Base-by-base conservation (phyloP, 2,888 invertebrate genomes). In the Tachina grossa region DNA sequence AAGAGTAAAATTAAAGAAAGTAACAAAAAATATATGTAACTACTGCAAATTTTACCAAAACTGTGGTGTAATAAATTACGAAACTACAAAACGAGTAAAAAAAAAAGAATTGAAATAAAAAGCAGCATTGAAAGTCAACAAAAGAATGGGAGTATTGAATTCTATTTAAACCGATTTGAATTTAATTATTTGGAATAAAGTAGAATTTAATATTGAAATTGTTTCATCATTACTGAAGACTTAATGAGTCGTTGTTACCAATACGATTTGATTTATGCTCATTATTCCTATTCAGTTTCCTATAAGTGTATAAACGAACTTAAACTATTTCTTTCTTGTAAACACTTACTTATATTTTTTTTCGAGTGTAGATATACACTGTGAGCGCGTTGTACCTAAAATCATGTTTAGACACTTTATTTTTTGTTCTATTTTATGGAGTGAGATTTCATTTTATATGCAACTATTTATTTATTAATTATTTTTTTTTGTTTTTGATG, bases 1-100 rank as follows among this genome's bases (percentile, higher is more conserved):
- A 77, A 79, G 80, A 74, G 41, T 51, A 49, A 59, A 81, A 45
- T 47, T 82, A 61, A 41, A 53, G 78, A 83, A 72, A 80, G 77
- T 45, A 68, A 55, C 49, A 72, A 75, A 75, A 31, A 78, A 49
- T 71, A 80, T 59, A 49, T 71, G 76, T 59, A 77, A 82, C 63
- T 75, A 75, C 65, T 61, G 82, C 79, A 83, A 83, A 82, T 71
- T 85, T 82, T 75, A 51, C 69, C 75, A 82, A 85, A 79, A 85
- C 72, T 83, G 68, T 72, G 76, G 83, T 83, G 78, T 76, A 83
- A 83, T 85, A 85, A 85, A 85, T 85, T 80, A 83, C 59, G 63
- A 31, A 59, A 75, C 66, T 65, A 65, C 13, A 65, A 65, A 61
- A 39, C 13, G 19, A 31, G 49, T 66, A 63, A 57, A 63, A 63